phyloP scores from a whole-genome alignment of 2,797 vertebrate genomes.

The Notamacropus eugenii region DNA sequence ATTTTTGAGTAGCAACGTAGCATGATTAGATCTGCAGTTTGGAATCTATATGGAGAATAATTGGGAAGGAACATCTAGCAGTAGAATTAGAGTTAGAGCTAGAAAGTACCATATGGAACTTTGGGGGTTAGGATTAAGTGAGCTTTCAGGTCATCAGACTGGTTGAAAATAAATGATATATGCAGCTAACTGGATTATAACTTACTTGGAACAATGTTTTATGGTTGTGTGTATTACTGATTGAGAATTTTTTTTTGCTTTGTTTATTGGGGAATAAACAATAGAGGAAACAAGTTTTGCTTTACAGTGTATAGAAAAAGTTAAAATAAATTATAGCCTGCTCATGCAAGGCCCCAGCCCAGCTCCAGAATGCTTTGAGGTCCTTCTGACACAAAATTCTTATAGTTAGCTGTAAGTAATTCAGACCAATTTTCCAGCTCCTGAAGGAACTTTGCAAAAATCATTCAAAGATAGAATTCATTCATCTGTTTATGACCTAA shows the following conservation, averaged over 20 bases:
- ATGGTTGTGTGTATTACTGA: neutral
- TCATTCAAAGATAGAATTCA: neutral
- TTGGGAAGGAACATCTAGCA: neutral
- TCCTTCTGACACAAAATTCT: slow-evolving; percentile 43
- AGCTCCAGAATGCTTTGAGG: slow-evolving; percentile 27
- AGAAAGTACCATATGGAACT: neutral
- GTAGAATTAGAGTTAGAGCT: neutral
- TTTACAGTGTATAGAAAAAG: slow-evolving; percentile 56
- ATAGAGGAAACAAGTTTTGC: neutral
- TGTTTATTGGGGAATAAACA: slow-evolving; percentile 19
- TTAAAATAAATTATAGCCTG: slow-evolving; percentile 27
- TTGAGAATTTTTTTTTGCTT: slow-evolving; percentile 51
- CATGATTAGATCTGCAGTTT: neutral
- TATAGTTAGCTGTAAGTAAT: neutral
- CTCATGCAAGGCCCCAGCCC: slow-evolving; percentile 5
- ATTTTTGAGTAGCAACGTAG: neutral
- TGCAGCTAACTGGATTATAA: neutral
- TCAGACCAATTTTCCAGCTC: neutral
- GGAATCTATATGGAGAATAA: neutral
- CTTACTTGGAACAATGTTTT: neutral
- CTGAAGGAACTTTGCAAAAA: neutral
- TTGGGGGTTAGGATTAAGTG: neutral
- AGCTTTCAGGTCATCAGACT: slow-evolving; percentile 3
- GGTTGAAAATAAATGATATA: neutral
- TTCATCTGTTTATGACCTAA: neutral